These are phyloP conservation scores for Thaleichthys pacificus DNA, from an alignment of 2,797 vertebrate genomes.

Conservation along the genomic window DNA sequence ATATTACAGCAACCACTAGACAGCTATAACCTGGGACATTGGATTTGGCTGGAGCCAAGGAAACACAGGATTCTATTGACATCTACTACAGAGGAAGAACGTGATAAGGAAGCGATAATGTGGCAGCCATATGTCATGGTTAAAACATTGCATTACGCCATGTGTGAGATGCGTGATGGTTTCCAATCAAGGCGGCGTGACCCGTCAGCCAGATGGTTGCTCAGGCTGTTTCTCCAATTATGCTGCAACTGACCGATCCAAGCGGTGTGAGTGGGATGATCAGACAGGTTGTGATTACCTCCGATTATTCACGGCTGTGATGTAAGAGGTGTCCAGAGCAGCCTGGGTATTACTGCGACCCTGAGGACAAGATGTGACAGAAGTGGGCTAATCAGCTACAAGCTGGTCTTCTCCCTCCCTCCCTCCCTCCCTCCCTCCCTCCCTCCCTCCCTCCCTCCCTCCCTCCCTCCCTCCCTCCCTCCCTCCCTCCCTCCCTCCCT, in stretches of 20 bases:
- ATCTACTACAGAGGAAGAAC: slow-evolving; percentile 14
- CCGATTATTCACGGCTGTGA: slow-evolving; percentile 1
- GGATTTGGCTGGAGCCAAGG: no score
- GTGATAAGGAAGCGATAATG: background rate
- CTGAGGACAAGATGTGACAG: slow-evolving; percentile 19
- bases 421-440: background rate
- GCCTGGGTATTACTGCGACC: slow-evolving; percentile 6
- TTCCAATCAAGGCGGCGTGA: background rate
- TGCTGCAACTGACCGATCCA: background rate
- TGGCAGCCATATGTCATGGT: background rate
- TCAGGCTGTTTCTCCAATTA: background rate
- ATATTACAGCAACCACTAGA: slow-evolving; percentile 29
- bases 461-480: background rate
- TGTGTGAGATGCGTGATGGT: background rate
- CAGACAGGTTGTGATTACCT: slow-evolving; percentile 11
- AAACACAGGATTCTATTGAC: background rate
- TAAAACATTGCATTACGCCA: background rate
- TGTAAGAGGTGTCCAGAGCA: background rate
- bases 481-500: background rate
- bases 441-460: background rate
- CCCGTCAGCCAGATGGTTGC: background rate
- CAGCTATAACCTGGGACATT: slow-evolving; percentile 9
- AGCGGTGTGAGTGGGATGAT: background rate
- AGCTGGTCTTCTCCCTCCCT: background rate
- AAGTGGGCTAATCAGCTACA: background rate